Evolutionary conservation across 1,140 invertebrate species (phyloP).

Genomic region (Heliconius nattereri): DNA sequence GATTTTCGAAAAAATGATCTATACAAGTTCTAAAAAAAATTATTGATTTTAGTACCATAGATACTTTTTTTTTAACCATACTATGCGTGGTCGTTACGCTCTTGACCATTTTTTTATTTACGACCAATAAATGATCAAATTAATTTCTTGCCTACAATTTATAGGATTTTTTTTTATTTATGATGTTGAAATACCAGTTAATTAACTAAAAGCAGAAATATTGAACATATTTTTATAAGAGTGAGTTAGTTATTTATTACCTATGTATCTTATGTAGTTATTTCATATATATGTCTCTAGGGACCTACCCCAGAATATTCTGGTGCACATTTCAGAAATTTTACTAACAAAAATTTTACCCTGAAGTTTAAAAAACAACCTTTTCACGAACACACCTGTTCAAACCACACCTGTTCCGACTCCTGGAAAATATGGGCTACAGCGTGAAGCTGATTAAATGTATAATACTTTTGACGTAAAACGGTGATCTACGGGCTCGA

Average conservation of each 20-base stretch:
- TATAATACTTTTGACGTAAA: not conserved
- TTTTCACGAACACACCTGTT: too few relatives aligned
- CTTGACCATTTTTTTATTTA: not conserved
- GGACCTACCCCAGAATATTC: too few relatives aligned
- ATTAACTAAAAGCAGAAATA: not conserved
- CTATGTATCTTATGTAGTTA: too few relatives aligned
- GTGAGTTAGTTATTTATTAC: too few relatives aligned
- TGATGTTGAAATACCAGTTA: slow-evolving; percentile 9
- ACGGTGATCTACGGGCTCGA: not conserved
- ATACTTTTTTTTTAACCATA: not conserved
- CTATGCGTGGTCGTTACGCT: not conserved
- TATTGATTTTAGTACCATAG: not conserved
- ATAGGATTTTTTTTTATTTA: not conserved
- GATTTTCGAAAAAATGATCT: too few relatives aligned
- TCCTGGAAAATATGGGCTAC: too few relatives aligned
- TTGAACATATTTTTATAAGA: not conserved
- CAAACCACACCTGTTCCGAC: too few relatives aligned
- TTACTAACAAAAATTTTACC: too few relatives aligned
- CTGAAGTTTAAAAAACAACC: too few relatives aligned
- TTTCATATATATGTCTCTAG: too few relatives aligned
- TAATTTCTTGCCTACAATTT: slow-evolving; percentile 13
- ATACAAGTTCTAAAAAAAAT: not conserved
- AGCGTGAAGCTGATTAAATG: too few relatives aligned
- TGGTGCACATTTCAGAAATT: too few relatives aligned
- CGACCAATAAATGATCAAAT: not conserved